Percentiles rank a stretch among this genome's conserved stretches.
Conservation (phyloP, 2,888 invertebrate genomes). For the Synergus gifuensis region DNA sequence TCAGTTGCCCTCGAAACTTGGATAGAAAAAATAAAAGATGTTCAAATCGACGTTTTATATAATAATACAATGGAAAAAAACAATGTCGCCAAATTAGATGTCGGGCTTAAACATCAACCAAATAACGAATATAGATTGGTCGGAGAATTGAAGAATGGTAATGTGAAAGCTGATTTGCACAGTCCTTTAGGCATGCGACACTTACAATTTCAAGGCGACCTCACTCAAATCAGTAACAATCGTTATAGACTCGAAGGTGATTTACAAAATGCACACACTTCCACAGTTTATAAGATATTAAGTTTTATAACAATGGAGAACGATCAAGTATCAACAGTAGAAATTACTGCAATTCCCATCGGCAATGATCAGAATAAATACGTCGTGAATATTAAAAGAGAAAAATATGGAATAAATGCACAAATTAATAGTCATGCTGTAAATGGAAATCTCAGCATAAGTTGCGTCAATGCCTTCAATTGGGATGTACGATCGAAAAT, state of each 20-base stretch:
- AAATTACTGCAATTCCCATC: slow-evolving; percentile 54
- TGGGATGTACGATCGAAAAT: slow-evolving; percentile 62
- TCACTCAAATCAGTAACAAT: slow-evolving; percentile 51
- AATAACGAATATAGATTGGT: slow-evolving; percentile 62
- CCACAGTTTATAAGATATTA: slow-evolving; percentile 50
- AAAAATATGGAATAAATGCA: slow-evolving; percentile 58
- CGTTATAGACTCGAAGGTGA: slow-evolving; percentile 63
- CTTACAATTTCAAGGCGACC: slow-evolving; percentile 64
- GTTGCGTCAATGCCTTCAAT: slow-evolving; percentile 65
- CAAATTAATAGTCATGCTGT: slow-evolving; percentile 45
- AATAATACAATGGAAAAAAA: slow-evolving; percentile 62
- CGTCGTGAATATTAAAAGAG: slow-evolving; percentile 57
- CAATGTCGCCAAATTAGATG: slow-evolving; percentile 57
- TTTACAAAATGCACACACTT: slow-evolving; percentile 57
- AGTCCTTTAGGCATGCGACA: slow-evolving; percentile 59
- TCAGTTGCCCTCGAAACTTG: slow-evolving; percentile 72
- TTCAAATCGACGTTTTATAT: slow-evolving; percentile 67
- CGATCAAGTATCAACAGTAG: slow-evolving; percentile 44
- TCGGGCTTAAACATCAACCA: slow-evolving; percentile 60
- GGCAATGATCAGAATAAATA: slow-evolving; percentile 1
- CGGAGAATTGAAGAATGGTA: slow-evolving; percentile 57
- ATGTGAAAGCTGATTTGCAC: slow-evolving; percentile 58
- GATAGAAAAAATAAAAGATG: slow-evolving; percentile 70
- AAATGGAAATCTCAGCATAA: slow-evolving; percentile 59
- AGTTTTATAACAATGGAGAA: slow-evolving; percentile 46